Evolutionary conservation across 2,888 invertebrate species (phyloP).

Genomic region (Noctua janthe): DNA sequence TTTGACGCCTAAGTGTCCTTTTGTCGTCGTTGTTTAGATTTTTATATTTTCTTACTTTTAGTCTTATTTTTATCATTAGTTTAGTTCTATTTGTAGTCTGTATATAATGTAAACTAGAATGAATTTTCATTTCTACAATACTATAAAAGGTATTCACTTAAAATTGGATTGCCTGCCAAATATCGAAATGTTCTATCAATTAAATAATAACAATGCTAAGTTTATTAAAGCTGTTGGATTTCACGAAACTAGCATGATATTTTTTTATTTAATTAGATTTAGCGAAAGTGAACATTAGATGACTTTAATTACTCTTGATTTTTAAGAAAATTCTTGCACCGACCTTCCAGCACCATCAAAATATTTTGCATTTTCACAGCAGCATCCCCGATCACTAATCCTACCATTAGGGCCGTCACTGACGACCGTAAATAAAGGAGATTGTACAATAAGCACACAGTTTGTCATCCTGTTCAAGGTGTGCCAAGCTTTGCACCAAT

Average conservation of each 20-base stretch:
- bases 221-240: background rate
- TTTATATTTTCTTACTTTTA: too few relatives aligned
- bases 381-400: conserved; percentile 39
- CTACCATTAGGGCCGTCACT: conserved; percentile 51
- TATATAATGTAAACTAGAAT: too few relatives aligned
- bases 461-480: conserved; percentile 63
- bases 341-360: background rate
- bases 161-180: background rate
- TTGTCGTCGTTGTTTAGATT: too few relatives aligned
- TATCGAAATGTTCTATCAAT: background rate
- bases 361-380: conserved; percentile 32
- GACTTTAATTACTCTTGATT: background rate
- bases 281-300: too few relatives aligned
- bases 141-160: too few relatives aligned
- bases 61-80: too few relatives aligned
- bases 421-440: conserved; percentile 63
- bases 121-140: too few relatives aligned
- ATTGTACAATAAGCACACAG: conserved; percentile 57
- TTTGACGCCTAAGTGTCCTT: too few relatives aligned
- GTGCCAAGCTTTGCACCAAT: conserved; percentile 30
- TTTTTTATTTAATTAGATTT: background rate
- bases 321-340: background rate
- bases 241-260: background rate
- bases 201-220: background rate
- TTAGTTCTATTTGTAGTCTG: too few relatives aligned